Base-by-base conservation (phyloP, 2,113 vertebrate species). In the Limanda limanda region DNA sequence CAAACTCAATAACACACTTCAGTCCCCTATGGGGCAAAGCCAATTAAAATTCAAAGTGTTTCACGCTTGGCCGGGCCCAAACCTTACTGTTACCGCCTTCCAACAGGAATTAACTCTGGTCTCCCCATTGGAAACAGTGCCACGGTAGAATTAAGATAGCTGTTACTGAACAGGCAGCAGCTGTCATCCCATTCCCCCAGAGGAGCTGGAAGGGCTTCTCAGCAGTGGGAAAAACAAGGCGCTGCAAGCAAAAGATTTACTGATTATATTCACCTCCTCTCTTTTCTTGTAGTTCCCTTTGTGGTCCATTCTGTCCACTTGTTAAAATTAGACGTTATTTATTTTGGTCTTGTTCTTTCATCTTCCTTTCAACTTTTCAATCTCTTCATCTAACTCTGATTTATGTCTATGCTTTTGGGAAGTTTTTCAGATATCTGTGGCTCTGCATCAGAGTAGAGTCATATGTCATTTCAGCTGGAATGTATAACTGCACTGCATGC, bases 1-100 rank as follows among this genome's bases (percentile, higher is more conserved):
- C 82, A 79, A 87, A 77, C 81, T 88, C 87, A 93, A 90, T 68
- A 93, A 92, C 93, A 92, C 68, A 75, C 86, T 35, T 57, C 15
- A 58, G 48, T 51, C 3, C 55, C 87, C 86, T 54, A 71, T 14
- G 78, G 77, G 92, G 20, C 25, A 60, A 1, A 1, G 71, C 91
- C 92, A 95, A 94, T 95, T 94, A 94, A 93, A 94, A 91, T 76
- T 86, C 75, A 85, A 76, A 82, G 58, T 91, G 88, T 88, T 90
- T 89, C 81, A 91, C 15, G 89, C 89, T 85, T 54, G 76, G 85
- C 84, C 85, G 76, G 68, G 35, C 65, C 68, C 66, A 77, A 72
- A 82, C 72, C 60, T 84, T 79, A 86, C 79, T 76, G 90, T 89
- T 65, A 60, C 78, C 81, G 55, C 24, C 21, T 68, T 91, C 74